Conservation (phyloP, 2,888 invertebrate genomes). For the Conus canariensis region DNA sequence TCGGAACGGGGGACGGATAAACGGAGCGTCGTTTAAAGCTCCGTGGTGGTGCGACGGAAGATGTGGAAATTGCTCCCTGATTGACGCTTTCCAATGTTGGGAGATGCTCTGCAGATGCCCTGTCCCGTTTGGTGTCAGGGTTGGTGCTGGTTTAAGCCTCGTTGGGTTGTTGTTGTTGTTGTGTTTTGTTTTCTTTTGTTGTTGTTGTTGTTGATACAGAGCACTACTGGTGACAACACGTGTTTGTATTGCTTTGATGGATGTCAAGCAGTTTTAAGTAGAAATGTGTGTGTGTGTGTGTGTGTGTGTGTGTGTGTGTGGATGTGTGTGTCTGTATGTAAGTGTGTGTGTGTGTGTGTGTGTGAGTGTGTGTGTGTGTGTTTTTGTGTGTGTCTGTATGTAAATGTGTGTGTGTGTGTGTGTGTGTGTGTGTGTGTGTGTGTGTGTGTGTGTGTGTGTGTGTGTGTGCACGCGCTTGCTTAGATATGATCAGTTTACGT, state of each 20-base stretch:
- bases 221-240: background rate
- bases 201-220: background rate
- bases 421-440: no score
- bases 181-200: background rate
- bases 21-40: background rate
- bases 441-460: no score
- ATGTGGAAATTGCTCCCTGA: constrained; percentile 2
- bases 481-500: no score
- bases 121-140: background rate
- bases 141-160: background rate
- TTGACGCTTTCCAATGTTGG: background rate
- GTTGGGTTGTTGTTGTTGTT: background rate
- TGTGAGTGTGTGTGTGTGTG: no score
- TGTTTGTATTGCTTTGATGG: background rate
- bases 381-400: no score
- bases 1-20: background rate
- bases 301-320: background rate
- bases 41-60: background rate
- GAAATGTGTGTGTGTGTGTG: background rate
- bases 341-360: no score
- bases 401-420: no score
- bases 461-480: background rate
- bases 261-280: background rate
- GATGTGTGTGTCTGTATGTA: background rate
- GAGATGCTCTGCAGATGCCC: constrained; percentile 4